Conservation (phyloP, 2,113 vertebrate genomes). For the Poeciliopsis retropinna region DNA sequence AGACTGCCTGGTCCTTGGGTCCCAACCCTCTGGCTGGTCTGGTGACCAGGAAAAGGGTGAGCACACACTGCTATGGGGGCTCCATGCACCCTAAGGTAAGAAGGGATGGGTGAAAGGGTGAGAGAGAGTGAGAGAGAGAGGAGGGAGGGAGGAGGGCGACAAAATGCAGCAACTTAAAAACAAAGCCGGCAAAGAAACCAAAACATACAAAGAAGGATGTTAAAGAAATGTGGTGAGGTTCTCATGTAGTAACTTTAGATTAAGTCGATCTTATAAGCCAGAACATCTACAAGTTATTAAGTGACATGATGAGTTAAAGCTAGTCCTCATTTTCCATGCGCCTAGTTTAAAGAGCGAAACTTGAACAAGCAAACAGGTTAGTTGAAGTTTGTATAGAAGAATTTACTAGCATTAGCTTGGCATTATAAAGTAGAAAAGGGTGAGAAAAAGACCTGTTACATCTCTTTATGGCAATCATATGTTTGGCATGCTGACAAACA, state of each 20-base stretch:
- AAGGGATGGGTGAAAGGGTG: slow-evolving; percentile 85
- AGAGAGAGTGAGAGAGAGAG: slow-evolving; percentile 87
- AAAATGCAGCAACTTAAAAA: slow-evolving; percentile 94
- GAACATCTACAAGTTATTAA: slow-evolving; percentile 31
- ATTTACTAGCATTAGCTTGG: slow-evolving; percentile 26
- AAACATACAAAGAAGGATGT: slow-evolving; percentile 79
- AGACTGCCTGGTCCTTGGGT: slow-evolving; percentile 97
- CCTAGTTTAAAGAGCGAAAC: slow-evolving; percentile 23
- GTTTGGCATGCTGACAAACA: slow-evolving; percentile 54
- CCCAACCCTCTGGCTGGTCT: slow-evolving; percentile 96
- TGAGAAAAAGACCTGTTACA: slow-evolving; percentile 23
- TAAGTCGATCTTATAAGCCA: slow-evolving; percentile 10
- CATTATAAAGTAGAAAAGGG: slow-evolving; percentile 16
- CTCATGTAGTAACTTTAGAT: slow-evolving; percentile 45
- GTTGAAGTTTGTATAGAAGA: slow-evolving; percentile 39
- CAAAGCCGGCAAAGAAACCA: slow-evolving; percentile 88
- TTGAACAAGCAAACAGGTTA: slow-evolving; percentile 45
- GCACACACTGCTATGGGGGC: slow-evolving; percentile 94
- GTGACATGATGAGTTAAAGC: slow-evolving; percentile 22
- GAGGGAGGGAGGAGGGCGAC: slow-evolving; percentile 84
- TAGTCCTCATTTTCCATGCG: slow-evolving; percentile 54
- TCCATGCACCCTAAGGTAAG: slow-evolving; percentile 98
- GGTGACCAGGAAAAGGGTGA: slow-evolving; percentile 94
- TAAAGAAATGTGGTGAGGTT: slow-evolving; percentile 72
- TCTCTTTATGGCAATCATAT: slow-evolving; percentile 50